phyloP scores from a whole-genome alignment of 1,140 invertebrate species.

The Anadara kagoshimensis region DNA sequence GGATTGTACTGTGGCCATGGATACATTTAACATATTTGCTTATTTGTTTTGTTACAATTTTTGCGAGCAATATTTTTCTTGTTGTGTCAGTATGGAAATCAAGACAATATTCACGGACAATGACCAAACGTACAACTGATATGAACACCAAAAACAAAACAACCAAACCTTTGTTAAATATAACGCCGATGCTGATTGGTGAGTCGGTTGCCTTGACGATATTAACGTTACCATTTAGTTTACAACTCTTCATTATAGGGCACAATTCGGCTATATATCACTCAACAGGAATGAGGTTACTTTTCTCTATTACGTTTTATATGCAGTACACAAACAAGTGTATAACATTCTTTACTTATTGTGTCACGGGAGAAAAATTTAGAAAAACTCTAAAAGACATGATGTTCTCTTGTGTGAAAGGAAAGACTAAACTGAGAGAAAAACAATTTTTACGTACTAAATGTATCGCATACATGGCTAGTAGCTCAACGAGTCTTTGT shows the following conservation, averaged over 20 bases:
- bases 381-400: constrained; percentile 38
- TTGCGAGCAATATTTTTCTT: constrained; percentile 54
- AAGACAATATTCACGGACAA: constrained; percentile 1
- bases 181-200: constrained; percentile 56
- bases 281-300: constrained; percentile 36
- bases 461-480: too few species aligned
- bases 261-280: constrained; percentile 41
- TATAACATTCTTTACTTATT: constrained; percentile 59
- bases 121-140: not conserved
- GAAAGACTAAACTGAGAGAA: constrained; percentile 15
- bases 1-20: constrained; percentile 52
- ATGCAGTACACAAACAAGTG: constrained; percentile 61
- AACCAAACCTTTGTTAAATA: constrained; percentile 19
- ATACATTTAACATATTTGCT: constrained; percentile 48
- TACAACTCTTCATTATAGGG: constrained; percentile 45
- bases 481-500: too few species aligned
- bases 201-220: constrained; percentile 54
- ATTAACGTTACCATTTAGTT: constrained; percentile 59
- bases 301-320: constrained; percentile 60
- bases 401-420: constrained; percentile 18
- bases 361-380: constrained; percentile 53
- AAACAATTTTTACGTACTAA: not conserved
- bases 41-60: constrained; percentile 50
- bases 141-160: not conserved
- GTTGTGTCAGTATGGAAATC: constrained; percentile 46